Conservation (phyloP, 1,140 invertebrate species). For the Proctacanthus coquilletti region DNA sequence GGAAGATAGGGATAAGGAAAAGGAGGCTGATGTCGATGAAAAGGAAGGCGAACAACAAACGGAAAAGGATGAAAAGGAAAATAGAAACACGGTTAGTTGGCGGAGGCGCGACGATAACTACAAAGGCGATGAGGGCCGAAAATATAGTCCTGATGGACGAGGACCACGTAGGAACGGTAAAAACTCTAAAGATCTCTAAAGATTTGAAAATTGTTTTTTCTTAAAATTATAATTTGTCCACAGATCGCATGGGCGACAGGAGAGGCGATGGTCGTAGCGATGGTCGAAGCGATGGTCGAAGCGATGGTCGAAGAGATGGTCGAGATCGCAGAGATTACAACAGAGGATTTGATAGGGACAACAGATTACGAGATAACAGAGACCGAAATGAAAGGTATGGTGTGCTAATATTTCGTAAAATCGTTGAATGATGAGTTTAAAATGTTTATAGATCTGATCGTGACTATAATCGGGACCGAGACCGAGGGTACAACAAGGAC, state of each 20-base stretch:
- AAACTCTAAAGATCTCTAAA: not conserved
- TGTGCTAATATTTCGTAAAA: not conserved
- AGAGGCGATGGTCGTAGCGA: not conserved
- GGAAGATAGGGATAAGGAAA: constrained; percentile 12
- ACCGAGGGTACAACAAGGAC: constrained; percentile 4
- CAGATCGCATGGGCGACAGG: not conserved
- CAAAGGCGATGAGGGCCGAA: not conserved
- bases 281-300: not conserved
- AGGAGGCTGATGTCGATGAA: constrained; percentile 11
- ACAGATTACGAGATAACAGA: constrained; percentile 6
- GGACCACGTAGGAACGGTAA: not conserved
- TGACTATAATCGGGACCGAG: constrained; percentile 1
- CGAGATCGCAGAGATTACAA: constrained; percentile 8
- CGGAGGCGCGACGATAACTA: constrained; percentile 5
- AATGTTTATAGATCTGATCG: not conserved
- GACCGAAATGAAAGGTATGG: constrained; percentile 13
- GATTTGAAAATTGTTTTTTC: not conserved
- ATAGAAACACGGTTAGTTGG: constrained; percentile 11
- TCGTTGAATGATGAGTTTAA: not conserved
- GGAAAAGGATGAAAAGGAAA: constrained; percentile 19
- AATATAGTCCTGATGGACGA: constrained; percentile 3
- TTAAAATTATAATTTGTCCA: not conserved
- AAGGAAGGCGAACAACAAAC: not conserved
- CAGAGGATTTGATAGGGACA: not conserved
- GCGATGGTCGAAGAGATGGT: not conserved